Evolutionary conservation across 2,113 vertebrate species (phyloP).

Genomic region (Myocastor coypus): DNA sequence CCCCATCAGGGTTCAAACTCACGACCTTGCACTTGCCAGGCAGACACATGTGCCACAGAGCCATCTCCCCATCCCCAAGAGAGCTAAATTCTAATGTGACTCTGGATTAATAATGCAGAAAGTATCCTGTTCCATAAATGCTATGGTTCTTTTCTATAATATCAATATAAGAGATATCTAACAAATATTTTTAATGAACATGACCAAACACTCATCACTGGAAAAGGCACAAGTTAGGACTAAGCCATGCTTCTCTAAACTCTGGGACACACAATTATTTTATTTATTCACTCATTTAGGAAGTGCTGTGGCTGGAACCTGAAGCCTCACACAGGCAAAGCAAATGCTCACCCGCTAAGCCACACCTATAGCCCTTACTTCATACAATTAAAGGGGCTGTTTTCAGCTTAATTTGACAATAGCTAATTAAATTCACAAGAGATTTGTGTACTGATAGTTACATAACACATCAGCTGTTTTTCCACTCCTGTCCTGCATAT

Average conservation of each 20-base stretch:
- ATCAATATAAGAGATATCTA: neutral
- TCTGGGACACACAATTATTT: neutral
- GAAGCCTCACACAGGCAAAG: neutral
- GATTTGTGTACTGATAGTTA: neutral
- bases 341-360: neutral
- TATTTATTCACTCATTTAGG: neutral
- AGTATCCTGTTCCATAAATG: neutral
- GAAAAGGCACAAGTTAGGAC: neutral
- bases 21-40: too few species aligned
- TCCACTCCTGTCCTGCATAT: neutral
- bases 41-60: too few species aligned
- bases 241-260: neutral
- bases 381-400: neutral
- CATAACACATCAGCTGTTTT: neutral
- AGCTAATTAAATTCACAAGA: neutral
- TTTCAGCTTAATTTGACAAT: slow-evolving; percentile 4
- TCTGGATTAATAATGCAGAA: slow-evolving; percentile 34
- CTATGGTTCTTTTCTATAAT: neutral
- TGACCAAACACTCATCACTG: neutral
- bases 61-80: neutral
- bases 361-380: neutral
- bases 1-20: too few species aligned
- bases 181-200: neutral
- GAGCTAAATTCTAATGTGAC: neutral
- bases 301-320: neutral